A percentile compares a stretch with the other conserved stretches of the same genome.
Evolutionary conservation across 2,888 invertebrate species (phyloP).

Genomic region (Heliconius charithonia): DNA sequence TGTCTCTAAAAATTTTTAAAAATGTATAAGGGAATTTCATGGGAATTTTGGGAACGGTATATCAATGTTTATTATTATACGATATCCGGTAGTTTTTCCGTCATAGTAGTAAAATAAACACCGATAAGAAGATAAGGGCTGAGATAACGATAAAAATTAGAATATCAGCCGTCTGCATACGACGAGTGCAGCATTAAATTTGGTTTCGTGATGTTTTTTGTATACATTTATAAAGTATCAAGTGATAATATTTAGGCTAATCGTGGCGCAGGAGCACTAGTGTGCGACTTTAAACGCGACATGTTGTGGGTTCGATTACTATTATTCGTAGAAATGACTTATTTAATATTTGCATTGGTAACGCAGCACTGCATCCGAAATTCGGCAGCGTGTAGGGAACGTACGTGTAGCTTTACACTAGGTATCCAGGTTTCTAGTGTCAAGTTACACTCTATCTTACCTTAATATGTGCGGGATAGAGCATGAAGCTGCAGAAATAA

Average conservation of each 20-base stretch:
- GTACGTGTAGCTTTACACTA: too few relatives aligned
- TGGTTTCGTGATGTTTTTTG: neutral
- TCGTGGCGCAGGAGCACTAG: too few relatives aligned
- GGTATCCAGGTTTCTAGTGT: too few relatives aligned
- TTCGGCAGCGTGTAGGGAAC: too few relatives aligned
- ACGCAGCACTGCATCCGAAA: too few relatives aligned
- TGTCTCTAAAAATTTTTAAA: neutral
- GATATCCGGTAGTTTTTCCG: conserved; percentile 32
- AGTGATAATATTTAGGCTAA: neutral
- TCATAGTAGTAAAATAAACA: conserved; percentile 31
- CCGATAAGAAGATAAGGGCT: conserved; percentile 40
- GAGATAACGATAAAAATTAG: conserved; percentile 24
- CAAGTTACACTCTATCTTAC: too few relatives aligned
- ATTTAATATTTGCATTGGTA: too few relatives aligned
- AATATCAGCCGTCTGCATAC: conserved; percentile 5
- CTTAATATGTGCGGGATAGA: too few relatives aligned
- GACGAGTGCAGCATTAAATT: neutral
- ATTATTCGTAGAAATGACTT: too few relatives aligned
- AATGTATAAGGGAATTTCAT: neutral
- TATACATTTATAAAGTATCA: neutral
- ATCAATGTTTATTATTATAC: conserved; percentile 26
- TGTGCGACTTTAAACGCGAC: too few relatives aligned
- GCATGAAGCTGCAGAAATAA: too few relatives aligned
- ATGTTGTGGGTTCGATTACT: too few relatives aligned
- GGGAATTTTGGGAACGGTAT: conserved; percentile 22